Evolutionary conservation across 2,797 vertebrate genomes (phyloP).

Genomic region (Protonibea diacanthus): DNA sequence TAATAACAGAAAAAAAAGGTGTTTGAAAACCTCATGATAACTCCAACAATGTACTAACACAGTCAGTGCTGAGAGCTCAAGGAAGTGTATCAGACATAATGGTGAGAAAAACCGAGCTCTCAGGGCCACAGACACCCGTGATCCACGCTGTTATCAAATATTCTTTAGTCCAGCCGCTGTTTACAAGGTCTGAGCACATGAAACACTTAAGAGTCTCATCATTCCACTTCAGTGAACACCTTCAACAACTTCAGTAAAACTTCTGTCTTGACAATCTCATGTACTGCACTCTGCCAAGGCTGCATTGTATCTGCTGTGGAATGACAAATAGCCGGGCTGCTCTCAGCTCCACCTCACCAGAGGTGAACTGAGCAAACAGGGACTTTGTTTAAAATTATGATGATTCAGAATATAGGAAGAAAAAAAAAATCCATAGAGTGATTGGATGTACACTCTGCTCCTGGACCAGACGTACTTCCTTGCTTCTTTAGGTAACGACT

Average conservation of each 20-base stretch:
- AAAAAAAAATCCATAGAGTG: background rate
- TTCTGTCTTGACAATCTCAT: conserved; percentile 63
- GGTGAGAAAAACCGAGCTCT: background rate
- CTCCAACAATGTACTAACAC: background rate
- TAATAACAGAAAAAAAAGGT: background rate
- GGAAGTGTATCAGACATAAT: conserved; percentile 28
- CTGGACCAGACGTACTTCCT: background rate
- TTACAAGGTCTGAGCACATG: conserved; percentile 39
- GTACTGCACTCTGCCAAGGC: conserved; percentile 68
- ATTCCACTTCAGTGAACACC: conserved; percentile 64
- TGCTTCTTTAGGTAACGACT: conserved; percentile 10
- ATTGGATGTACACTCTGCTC: background rate
- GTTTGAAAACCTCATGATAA: background rate
- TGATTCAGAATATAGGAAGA: conserved; percentile 38
- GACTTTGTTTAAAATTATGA: conserved; percentile 70
- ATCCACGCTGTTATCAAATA: conserved; percentile 27
- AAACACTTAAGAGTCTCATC: conserved; percentile 59
- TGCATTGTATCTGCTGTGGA: conserved; percentile 71
- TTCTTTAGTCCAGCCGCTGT: conserved; percentile 34
- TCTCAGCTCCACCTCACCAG: conserved; percentile 52
- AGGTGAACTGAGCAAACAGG: conserved; percentile 57
- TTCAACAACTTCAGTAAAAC: conserved; percentile 63
- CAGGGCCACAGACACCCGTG: background rate
- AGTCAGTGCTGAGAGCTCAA: conserved; percentile 1
- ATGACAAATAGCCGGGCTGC: conserved; percentile 66